A percentile compares a stretch with the other conserved stretches of the same genome.
Evolutionary conservation across 2,113 vertebrate species (phyloP).

Genomic region (Ginglymostoma cirratum): DNA sequence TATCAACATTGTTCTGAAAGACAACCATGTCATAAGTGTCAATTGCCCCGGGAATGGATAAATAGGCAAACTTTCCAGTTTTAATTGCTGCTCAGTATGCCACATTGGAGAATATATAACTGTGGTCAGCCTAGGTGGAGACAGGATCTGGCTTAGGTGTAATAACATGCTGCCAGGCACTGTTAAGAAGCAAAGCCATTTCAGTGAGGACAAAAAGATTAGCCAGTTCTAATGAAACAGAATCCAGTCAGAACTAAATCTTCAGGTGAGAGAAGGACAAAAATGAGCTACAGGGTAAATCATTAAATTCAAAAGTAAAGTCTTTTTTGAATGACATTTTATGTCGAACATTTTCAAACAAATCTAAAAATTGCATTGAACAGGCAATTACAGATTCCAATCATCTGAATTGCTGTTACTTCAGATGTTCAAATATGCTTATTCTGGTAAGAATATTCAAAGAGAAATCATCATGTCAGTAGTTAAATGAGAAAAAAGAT

Average conservation of each 20-base stretch:
- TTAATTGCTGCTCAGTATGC: background rate
- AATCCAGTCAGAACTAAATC: background rate
- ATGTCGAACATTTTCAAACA: background rate
- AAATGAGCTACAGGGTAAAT: background rate
- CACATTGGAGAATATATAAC: background rate
- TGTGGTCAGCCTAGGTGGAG: background rate
- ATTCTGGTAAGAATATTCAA: background rate
- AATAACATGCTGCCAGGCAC: background rate
- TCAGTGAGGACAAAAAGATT: background rate
- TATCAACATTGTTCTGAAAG: background rate
- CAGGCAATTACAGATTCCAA: background rate
- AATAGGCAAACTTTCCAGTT: background rate
- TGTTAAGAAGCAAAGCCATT: background rate
- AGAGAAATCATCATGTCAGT: background rate
- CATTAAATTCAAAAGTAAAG: background rate
- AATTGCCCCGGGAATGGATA: background rate
- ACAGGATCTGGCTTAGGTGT: background rate
- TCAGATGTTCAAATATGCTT: background rate
- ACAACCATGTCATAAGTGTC: background rate
- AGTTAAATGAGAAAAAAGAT: background rate
- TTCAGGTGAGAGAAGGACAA: background rate
- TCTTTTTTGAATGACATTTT: background rate
- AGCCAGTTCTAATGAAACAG: background rate
- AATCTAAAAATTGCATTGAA: background rate
- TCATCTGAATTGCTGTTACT: background rate